Conservation (phyloP, 1,140 invertebrate species). For the Oscheius sp. region DNA sequence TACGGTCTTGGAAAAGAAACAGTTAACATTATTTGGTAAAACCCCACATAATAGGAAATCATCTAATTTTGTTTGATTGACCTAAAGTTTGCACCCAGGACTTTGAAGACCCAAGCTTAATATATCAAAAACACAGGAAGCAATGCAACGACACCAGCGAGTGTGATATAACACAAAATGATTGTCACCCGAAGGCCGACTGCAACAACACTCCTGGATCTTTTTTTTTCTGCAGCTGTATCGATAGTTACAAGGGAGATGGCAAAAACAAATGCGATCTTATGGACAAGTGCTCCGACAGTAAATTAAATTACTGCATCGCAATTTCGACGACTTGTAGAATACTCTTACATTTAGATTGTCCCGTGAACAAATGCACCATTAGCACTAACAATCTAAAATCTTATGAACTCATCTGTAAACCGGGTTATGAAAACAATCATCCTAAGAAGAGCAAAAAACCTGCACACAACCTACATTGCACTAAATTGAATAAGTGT, state of each 20-base stretch:
- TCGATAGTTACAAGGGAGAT: constrained; percentile 79
- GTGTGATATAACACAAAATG: not conserved
- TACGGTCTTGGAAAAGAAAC: too few relatives aligned
- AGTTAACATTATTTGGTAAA: too few relatives aligned
- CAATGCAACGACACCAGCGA: constrained; percentile 6
- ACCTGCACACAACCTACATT: not conserved
- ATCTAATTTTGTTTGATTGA: too few relatives aligned
- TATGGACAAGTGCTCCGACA: not conserved
- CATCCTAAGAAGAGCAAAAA: not conserved
- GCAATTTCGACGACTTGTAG: not conserved
- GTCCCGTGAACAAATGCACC: not conserved
- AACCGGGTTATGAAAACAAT: not conserved
- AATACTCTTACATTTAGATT: not conserved
- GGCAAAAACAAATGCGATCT: constrained; percentile 3
- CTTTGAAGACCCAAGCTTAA: too few relatives aligned
- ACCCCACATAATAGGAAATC: too few relatives aligned
- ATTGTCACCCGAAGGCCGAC: not conserved
- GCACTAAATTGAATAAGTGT: not conserved
- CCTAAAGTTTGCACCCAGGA: too few relatives aligned
- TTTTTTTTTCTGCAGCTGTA: constrained; percentile 82
- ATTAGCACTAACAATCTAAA: not conserved
- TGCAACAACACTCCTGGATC: not conserved
- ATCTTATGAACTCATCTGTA: not conserved
- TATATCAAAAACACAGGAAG: too few relatives aligned
- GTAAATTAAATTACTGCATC: not conserved